Conservation (phyloP, 2,113 vertebrate genomes). For the Eleginops maclovinus region DNA sequence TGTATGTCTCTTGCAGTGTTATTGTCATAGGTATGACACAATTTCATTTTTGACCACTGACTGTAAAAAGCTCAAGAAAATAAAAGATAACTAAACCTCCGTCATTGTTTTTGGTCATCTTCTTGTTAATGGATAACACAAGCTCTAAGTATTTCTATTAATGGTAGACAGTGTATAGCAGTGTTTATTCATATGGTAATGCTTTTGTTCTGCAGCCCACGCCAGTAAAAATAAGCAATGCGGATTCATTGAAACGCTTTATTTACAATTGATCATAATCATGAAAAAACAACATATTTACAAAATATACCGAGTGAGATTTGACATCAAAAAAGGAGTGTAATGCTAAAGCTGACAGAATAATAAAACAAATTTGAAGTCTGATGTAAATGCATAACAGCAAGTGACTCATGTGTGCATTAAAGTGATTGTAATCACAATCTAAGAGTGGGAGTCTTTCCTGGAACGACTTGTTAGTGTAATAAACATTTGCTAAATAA, state of each 20-base stretch:
- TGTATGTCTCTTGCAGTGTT: background rate
- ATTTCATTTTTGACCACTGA: background rate
- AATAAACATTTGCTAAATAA: conserved; percentile 41
- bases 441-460: conserved; percentile 21
- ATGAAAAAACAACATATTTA: conserved; percentile 59
- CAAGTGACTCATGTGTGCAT: conserved; percentile 26
- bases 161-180: background rate
- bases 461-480: conserved; percentile 43
- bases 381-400: conserved; percentile 31
- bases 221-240: background rate
- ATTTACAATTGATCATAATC: conserved; percentile 67
- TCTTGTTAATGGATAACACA: background rate
- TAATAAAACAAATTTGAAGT: background rate
- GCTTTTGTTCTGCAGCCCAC: background rate
- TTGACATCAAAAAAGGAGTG: conserved; percentile 1
- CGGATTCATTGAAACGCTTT: conserved; percentile 51
- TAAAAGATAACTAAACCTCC: background rate
- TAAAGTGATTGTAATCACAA: conserved; percentile 44
- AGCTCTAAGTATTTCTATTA: background rate
- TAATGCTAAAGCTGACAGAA: conserved; percentile 45
- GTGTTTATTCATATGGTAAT: background rate
- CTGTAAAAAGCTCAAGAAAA: conserved; percentile 6
- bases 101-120: background rate
- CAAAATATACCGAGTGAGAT: conserved; percentile 54
- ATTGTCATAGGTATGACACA: background rate